Conservation (phyloP, 2,888 invertebrate genomes). For the Scelioninae gen. 2 region DNA sequence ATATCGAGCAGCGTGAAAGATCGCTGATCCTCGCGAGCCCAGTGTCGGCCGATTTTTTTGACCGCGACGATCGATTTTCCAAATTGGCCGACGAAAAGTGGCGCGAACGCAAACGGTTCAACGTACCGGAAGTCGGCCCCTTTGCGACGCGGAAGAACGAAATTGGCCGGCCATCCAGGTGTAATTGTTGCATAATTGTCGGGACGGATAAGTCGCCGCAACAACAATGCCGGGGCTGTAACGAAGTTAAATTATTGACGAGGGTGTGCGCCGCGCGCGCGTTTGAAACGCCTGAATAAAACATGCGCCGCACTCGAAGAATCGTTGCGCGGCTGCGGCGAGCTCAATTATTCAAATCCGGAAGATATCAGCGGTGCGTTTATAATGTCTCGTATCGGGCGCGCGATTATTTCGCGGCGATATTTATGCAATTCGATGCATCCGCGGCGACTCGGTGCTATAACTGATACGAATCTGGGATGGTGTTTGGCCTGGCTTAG, state of each 20-base stretch:
- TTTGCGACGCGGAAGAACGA: neutral
- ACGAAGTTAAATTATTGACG: constrained; percentile 17
- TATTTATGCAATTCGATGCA: constrained; percentile 28
- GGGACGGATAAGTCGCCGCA: constrained; percentile 5
- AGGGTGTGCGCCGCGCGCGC: neutral
- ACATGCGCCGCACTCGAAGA: neutral
- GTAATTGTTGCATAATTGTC: constrained; percentile 20
- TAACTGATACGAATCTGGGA: constrained; percentile 16
- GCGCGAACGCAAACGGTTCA: neutral
- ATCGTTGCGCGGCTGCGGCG: constrained; percentile 4
- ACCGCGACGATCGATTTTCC: no score
- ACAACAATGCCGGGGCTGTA: constrained; percentile 5
- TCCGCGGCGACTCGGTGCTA: constrained; percentile 11
- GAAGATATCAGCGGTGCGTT: constrained; percentile 21
- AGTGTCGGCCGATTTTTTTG: no score
- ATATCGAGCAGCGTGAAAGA: no score
- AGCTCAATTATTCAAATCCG: constrained; percentile 35
- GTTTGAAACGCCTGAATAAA: constrained; percentile 20
- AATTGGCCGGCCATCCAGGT: no score
- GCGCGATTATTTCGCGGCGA: constrained; percentile 3
- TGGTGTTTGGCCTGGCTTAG: constrained; percentile 23
- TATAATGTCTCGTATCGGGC: constrained; percentile 7
- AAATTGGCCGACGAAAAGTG: no score
- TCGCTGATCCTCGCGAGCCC: no score
- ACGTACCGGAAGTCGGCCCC: constrained; percentile 18